Conservation (phyloP, 2,113 vertebrate species). For the Rhinolophus ferrumequinum region DNA sequence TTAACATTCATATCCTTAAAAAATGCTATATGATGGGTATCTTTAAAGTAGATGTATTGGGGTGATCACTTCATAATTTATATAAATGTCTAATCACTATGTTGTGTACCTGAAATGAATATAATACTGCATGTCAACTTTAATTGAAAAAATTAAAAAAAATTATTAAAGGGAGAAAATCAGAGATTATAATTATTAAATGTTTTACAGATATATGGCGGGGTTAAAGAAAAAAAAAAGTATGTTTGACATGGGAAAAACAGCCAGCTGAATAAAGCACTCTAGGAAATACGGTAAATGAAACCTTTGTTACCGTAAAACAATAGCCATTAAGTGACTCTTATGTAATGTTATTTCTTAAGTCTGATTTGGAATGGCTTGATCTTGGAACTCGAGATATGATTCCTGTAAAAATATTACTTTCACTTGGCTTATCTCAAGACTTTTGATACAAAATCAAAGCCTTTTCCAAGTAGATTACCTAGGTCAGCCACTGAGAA, state of each 20-base stretch:
- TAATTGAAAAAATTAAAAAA: too few species aligned
- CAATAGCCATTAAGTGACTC: conserved; percentile 70
- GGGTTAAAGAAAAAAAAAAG: neutral
- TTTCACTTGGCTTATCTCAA: conserved; percentile 68
- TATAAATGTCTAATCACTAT: too few species aligned
- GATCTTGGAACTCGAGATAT: conserved; percentile 70
- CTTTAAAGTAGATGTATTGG: too few species aligned
- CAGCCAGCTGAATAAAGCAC: conserved; percentile 51
- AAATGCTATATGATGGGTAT: neutral
- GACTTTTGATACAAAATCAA: conserved; percentile 51
- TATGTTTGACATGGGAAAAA: conserved; percentile 69
- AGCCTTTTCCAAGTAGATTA: conserved; percentile 51
- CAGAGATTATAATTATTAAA: conserved; percentile 28
- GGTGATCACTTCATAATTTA: too few species aligned
- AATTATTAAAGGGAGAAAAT: too few species aligned
- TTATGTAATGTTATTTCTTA: conserved; percentile 81
- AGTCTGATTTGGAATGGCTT: conserved; percentile 67
- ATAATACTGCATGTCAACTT: too few species aligned
- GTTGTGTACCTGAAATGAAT: too few species aligned
- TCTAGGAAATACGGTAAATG: conserved; percentile 74
- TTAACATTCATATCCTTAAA: neutral
- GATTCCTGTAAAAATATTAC: conserved; percentile 68
- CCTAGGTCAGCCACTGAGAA: neutral
- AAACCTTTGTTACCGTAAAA: conserved; percentile 75
- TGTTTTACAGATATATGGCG: conserved; percentile 12